Conservation (phyloP, 2,888 invertebrate genomes). For the Physocephala rufipes region DNA sequence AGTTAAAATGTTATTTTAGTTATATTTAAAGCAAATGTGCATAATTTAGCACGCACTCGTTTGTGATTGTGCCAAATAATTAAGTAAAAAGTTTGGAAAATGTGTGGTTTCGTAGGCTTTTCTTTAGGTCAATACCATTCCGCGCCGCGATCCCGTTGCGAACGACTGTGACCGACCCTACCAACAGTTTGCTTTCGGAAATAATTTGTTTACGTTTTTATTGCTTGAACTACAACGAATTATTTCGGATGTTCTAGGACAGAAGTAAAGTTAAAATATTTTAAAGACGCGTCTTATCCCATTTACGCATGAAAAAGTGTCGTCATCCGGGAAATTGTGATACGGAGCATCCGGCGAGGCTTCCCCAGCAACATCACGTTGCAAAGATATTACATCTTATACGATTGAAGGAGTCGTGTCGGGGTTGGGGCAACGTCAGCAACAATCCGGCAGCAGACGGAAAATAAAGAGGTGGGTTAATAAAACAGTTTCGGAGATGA, state of each 20-base stretch:
- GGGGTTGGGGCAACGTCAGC: not conserved
- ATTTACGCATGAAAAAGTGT: constrained; percentile 21
- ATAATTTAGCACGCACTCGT: not conserved
- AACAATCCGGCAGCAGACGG: constrained; percentile 16
- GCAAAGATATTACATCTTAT: not conserved
- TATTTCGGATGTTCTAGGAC: constrained; percentile 18
- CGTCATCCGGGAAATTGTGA: not conserved
- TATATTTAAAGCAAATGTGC: constrained; percentile 23
- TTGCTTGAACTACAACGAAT: constrained; percentile 39
- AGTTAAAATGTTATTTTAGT: constrained; percentile 27
- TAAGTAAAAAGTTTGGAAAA: constrained; percentile 15
- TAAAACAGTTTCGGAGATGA: too few relatives aligned
- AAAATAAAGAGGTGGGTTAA: constrained; percentile 22
- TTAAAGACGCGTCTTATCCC: constrained; percentile 1
- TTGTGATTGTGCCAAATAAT: constrained; percentile 6
- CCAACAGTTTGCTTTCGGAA: constrained; percentile 26
- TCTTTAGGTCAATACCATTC: constrained; percentile 27
- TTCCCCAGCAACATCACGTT: not conserved
- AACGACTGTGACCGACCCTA: not conserved
- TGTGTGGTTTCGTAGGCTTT: constrained; percentile 28
- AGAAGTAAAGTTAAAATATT: constrained; percentile 22
- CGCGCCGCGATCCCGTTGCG: not conserved
- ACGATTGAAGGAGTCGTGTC: constrained; percentile 5
- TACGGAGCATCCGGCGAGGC: constrained; percentile 7
- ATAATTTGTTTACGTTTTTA: constrained; percentile 51